Conservation (phyloP, 2,888 invertebrate species). For the Amiota minor region DNA sequence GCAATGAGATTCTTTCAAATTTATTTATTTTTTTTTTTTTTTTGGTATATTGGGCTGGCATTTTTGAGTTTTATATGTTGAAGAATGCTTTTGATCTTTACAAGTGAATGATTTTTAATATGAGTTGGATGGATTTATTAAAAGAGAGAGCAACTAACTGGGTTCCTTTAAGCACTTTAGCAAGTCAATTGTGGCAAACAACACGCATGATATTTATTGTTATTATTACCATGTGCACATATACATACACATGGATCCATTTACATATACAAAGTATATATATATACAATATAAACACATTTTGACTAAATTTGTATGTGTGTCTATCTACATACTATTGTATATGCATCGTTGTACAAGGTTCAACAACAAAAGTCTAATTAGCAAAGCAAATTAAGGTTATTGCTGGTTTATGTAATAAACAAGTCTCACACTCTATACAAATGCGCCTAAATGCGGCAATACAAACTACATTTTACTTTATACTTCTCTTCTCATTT, state of each 20-base stretch:
- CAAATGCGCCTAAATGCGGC: slow-evolving; percentile 19
- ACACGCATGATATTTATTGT: not conserved
- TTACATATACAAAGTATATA: not conserved
- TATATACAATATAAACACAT: not conserved
- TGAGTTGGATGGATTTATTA: slow-evolving; percentile 38
- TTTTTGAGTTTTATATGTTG: slow-evolving; percentile 16
- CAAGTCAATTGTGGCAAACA: slow-evolving; percentile 25
- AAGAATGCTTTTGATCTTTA: slow-evolving; percentile 73
- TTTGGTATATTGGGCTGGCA: not conserved
- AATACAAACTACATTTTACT: not conserved
- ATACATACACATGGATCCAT: not conserved
- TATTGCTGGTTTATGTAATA: slow-evolving; percentile 20
- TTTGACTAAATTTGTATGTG: not conserved
- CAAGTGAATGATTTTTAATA: slow-evolving; percentile 72
- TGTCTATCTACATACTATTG: too few species aligned
- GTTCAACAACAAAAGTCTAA: slow-evolving; percentile 9
- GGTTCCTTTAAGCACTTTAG: not conserved
- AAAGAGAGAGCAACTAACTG: too few species aligned
- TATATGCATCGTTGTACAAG: too few species aligned
- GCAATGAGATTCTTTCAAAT: not conserved
- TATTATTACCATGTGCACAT: not conserved
- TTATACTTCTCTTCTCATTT: not conserved
- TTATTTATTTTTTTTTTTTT: not conserved
- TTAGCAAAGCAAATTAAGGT: slow-evolving; percentile 19
- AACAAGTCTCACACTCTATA: slow-evolving; percentile 13